phyloP scores from a whole-genome alignment of 1,140 invertebrate species.

The Ips nitidus region DNA sequence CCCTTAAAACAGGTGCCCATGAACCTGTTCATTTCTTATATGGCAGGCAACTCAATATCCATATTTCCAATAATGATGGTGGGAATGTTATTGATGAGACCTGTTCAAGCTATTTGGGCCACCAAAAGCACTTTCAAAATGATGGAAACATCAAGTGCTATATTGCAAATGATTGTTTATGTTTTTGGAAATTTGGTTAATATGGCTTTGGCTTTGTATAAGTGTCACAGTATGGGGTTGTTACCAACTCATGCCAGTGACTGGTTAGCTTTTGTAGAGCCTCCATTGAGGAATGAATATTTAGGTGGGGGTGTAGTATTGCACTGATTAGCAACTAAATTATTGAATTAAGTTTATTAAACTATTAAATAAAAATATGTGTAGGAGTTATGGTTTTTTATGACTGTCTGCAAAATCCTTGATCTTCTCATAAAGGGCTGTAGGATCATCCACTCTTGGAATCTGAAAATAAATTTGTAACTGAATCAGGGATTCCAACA shows the following conservation, averaged over 20 bases:
- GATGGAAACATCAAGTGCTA: conserved; percentile 90
- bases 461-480: conserved; percentile 60
- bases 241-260: conserved; percentile 97
- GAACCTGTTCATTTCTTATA: conserved; percentile 99
- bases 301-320: conserved; percentile 82
- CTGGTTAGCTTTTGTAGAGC: conserved; percentile 97
- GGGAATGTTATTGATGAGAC: conserved; percentile 95
- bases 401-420: conserved; percentile 69
- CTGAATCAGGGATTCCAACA: neutral
- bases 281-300: conserved; percentile 83
- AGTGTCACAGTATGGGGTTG: conserved; percentile 98
- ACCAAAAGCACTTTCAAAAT: conserved; percentile 92
- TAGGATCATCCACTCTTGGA: conserved; percentile 78
- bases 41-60: conserved; percentile 98
- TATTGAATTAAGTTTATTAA: conserved; percentile 36
- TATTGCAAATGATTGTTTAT: conserved; percentile 92
- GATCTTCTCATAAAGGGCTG: conserved; percentile 65
- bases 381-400: conserved; percentile 57
- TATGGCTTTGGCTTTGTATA: conserved; percentile 92
- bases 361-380: conserved; percentile 10
- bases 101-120: conserved; percentile 91
- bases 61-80: conserved; percentile 99
- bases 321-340: conserved; percentile 53
- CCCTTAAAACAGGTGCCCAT: conserved; percentile 96
- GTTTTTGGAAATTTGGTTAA: conserved; percentile 93